phyloP scores from a whole-genome alignment of 1,140 invertebrate genomes.

The Musca vetustissima region DNA sequence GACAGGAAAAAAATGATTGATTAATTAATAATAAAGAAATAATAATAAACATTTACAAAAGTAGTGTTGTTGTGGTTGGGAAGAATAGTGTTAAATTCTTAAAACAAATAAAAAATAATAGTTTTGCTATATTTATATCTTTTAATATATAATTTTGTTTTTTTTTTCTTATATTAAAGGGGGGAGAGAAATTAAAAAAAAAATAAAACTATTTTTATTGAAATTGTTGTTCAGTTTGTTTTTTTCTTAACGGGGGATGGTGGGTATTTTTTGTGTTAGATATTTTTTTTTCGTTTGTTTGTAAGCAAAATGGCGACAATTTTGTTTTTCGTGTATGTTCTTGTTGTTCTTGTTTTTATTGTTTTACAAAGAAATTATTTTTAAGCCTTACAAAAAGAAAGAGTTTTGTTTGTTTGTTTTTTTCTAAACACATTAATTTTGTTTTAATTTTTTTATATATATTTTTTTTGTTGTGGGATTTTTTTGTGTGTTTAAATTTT shows the following conservation, averaged over 20 bases:
- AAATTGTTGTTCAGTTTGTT: background rate
- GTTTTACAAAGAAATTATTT: conserved; percentile 27
- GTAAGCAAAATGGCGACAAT: conserved; percentile 25
- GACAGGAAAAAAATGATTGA: no score
- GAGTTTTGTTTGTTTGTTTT: no score
- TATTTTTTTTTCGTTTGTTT: background rate
- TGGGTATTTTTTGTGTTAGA: conserved; percentile 1
- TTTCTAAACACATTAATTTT: background rate
- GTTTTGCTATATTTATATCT: background rate
- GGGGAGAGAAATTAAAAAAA: background rate
- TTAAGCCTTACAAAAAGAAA: conserved; percentile 1
- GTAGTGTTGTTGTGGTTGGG: background rate
- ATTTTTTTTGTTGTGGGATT: background rate
- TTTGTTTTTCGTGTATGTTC: conserved; percentile 4
- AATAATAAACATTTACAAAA: no score
- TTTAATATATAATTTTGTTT: background rate
- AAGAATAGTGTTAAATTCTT: conserved; percentile 4
- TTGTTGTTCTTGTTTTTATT: conserved; percentile 9
- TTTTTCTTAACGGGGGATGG: background rate
- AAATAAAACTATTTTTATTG: background rate
- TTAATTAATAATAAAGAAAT: no score
- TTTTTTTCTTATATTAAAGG: background rate
- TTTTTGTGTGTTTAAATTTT: conserved; percentile 13
- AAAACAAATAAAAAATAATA: conserved; percentile 10
- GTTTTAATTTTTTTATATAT: background rate